Evolutionary conservation across 2,888 invertebrate species (phyloP), one percentile per base, ranked within the genome.

Genomic region (Ernsta delagoae): DNA sequence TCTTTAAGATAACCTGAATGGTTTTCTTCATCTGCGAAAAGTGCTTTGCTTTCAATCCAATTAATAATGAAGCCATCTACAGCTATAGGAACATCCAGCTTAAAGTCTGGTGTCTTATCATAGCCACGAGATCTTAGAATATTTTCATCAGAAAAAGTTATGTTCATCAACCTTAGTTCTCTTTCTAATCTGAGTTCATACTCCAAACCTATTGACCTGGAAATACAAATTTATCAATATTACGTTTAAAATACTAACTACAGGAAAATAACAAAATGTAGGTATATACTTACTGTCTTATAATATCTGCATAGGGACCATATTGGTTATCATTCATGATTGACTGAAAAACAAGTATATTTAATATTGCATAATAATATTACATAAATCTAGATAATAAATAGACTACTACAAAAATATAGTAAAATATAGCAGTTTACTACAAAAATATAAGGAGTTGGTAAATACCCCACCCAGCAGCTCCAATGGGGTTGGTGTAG

Each of bases 11-110:
- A 98, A 9, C 94, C 95, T 57, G 95, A 94, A 87, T 99, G 98
- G 67, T 96, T 95, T 77, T 96, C 96, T 74, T 95, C 94, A 89
- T 98, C 97, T 3, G 97, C 98, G 94, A 99, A 99, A n/a, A 97
- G 94, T 0, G 98, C 99, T 91, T 99, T 99, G 78, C 98, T 98
- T 88, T 99, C 99, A 71, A 99, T 97, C 99, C 99, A 99, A 85
- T 98, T 97, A 0, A 99, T 95, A 36, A 98, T 95, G 78, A 96
- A 95, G 1, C 97, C 97, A 85, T 97, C 96, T 34, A 98, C 95
- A 41, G 97, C 96, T 73, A 98, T 96, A 0, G 98, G 98, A 31
- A 98, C 95, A 83, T 98, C 97, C 64, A 99, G 92, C 88, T 98
- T 98, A 59, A 98, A 95, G 86, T 99, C 99, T 0, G 99, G 99